Evolutionary conservation across 2,113 vertebrate species (phyloP).

Genomic region (Sphaerodactylus townsendi): DNA sequence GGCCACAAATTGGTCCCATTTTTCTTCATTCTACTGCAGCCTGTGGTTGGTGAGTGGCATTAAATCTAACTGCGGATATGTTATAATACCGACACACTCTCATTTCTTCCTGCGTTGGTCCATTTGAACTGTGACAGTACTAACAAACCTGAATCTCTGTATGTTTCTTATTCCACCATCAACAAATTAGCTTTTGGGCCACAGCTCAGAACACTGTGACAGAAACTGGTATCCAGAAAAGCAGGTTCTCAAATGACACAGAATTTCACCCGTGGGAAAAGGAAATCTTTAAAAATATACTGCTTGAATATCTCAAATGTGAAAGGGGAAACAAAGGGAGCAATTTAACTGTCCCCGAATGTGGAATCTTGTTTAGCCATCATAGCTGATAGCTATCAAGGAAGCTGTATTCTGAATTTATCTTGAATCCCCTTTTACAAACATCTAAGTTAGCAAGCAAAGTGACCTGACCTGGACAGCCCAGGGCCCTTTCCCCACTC

Average conservation of each 20-base stretch:
- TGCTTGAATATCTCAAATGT: too few species aligned
- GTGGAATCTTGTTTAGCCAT: too few species aligned
- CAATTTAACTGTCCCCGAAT: too few species aligned
- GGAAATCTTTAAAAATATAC: too few species aligned
- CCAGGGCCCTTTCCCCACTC: too few species aligned
- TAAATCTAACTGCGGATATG: conserved; percentile 40
- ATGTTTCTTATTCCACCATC: not conserved
- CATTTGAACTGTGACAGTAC: not conserved
- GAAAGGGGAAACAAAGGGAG: too few species aligned
- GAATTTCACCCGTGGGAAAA: too few species aligned
- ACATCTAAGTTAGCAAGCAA: too few species aligned
- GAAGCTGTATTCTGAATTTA: too few species aligned
- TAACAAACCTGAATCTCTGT: not conserved
- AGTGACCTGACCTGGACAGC: too few species aligned
- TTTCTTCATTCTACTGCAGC: conserved; percentile 66
- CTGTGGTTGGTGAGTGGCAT: conserved; percentile 16
- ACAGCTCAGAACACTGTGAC: fast-evolving
- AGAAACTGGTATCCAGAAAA: not conserved
- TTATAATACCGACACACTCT: conserved; percentile 27
- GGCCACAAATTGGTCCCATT: conserved; percentile 60
- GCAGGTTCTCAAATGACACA: not conserved
- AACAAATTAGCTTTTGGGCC: not conserved
- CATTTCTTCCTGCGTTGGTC: conserved; percentile 17
- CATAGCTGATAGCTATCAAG: too few species aligned
- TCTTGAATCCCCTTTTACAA: too few species aligned